Base-by-base conservation (phyloP, 2,797 vertebrate genomes). In the Lycodopsis pacificus region DNA sequence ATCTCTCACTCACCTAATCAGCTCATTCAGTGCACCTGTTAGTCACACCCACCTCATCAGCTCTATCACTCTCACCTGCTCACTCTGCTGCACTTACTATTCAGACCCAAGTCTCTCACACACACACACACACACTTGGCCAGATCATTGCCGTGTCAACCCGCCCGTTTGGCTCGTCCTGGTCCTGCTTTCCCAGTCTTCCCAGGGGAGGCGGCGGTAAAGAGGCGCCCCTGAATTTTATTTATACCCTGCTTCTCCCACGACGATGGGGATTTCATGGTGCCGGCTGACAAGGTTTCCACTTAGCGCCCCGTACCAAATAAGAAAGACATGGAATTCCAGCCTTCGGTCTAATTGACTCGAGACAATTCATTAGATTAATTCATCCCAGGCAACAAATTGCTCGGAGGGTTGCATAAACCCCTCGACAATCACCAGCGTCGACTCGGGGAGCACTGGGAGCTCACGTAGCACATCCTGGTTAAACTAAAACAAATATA, bases 331-430 rank as follows among this genome's bases (percentile, higher is more conserved):
- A 87, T 90, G 87, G 81, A 92, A 86, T 86, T 83, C 84, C 81
- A 82, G 87, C 80, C 76, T 77, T 75, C 68, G n/a, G 76, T 88
- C 86, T 93, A 93, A 94, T 90, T 94, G 93, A 93, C 92, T 90
- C 75, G 36, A 83, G 82, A 80, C 86, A 91, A 89, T 93, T 94
- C 92, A 92, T 94, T 94, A 93, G 77, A 92, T 86, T 87, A 89
- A 88, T 93, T 91, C 84, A 87, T 90, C 83, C 81, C 81, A 57
- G 85, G 80, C 88, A 90, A 91, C 89, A 92, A 91, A 94, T 94
- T 94, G 94, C 92, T 95, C 89, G 79, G 90, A 92, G 93, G 76
- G 73, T 92, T 93, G 85, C 83, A 91, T 79, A 93, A 93, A 86
- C 91, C 93, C 92, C 94, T 88, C 74, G 89, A 86, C 94, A 95